These are phyloP conservation scores for Cenopis cana DNA, from an alignment of 2,888 invertebrate species.

Conservation along the genomic window DNA sequence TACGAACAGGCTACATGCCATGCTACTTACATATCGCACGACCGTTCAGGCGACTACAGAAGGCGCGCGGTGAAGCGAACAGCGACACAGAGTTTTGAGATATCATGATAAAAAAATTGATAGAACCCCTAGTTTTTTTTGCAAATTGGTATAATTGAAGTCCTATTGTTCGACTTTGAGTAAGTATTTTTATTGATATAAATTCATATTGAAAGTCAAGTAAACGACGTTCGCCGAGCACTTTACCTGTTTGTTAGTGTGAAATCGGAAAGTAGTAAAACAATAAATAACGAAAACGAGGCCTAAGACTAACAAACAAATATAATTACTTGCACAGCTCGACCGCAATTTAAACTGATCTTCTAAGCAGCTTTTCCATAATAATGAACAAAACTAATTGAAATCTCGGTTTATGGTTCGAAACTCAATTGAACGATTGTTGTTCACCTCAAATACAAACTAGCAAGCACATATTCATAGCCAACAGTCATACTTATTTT, in stretches of 20 bases:
- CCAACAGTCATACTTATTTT: not conserved
- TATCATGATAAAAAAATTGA: no score
- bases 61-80: no score
- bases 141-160: not conserved
- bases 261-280: constrained; percentile 31
- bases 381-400: not conserved
- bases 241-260: not conserved
- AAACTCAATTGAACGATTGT: not conserved
- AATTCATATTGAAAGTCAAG: not conserved
- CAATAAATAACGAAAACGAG: constrained; percentile 34
- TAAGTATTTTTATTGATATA: no score
- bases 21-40: no score
- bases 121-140: not conserved
- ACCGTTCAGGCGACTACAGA: no score
- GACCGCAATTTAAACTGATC: constrained; percentile 6
- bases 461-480: not conserved
- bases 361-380: not conserved
- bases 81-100: no score
- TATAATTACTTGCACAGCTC: constrained; percentile 25
- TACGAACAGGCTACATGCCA: no score
- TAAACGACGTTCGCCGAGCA: not conserved
- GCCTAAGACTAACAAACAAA: constrained; percentile 25
- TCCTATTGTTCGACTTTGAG: not conserved
- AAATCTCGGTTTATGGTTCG: constrained; percentile 10
- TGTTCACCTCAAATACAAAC: not conserved